phyloP scores from a whole-genome alignment of 2,888 invertebrate genomes.

The Trichopria drosophilae region DNA sequence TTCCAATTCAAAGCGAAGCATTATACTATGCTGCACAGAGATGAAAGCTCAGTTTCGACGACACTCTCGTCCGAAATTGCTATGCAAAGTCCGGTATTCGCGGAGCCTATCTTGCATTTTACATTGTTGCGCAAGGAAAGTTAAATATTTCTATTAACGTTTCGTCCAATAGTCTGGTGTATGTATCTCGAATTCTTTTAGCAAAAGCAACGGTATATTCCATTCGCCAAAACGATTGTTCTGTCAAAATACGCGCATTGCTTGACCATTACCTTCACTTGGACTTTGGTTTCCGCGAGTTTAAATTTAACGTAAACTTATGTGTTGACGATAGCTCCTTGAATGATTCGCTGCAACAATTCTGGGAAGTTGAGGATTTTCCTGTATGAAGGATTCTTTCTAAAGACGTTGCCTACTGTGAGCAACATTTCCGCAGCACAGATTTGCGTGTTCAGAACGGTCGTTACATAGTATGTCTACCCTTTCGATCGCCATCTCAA shows the following conservation, averaged over 20 bases:
- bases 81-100: too few species aligned
- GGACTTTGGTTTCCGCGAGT: too few species aligned
- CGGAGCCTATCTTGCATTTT: too few species aligned
- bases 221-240: neutral
- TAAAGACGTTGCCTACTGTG: too few species aligned
- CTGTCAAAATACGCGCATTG: neutral
- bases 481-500: neutral
- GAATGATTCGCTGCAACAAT: conserved; percentile 27
- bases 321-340: neutral
- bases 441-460: conserved; percentile 20
- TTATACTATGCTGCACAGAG: too few species aligned
- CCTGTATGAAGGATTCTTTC: conserved; percentile 1
- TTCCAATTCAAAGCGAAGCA: too few species aligned
- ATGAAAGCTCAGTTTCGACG: too few species aligned
- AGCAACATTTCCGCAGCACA: conserved; percentile 23
- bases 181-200: conserved; percentile 3
- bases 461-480: conserved; percentile 21
- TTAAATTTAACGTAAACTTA: too few species aligned
- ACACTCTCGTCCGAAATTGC: too few species aligned
- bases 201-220: conserved; percentile 8
- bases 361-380: conserved; percentile 22
- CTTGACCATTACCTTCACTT: too few species aligned
- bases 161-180: conserved; percentile 10
- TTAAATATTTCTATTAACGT: too few species aligned
- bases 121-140: too few species aligned